Evolutionary conservation across 2,113 vertebrate species (phyloP), one percentile per base, ranked within the genome.

Genomic region (Hyla sarda): DNA sequence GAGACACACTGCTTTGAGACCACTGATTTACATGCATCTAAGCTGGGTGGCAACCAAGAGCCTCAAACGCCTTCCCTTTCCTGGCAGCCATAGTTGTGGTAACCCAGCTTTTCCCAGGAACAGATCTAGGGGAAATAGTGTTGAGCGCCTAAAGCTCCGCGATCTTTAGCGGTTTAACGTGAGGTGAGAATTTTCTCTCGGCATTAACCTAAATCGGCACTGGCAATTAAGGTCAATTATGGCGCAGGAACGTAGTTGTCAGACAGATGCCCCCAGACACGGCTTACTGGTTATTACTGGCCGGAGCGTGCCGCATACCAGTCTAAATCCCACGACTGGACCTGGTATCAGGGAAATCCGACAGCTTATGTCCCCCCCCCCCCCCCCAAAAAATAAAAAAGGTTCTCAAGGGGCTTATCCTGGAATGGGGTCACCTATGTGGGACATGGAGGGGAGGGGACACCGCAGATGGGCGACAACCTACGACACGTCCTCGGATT

Each of bases 201-300:
- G 67, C 47, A 50, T 67, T 75, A 75, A 75, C 71, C 52, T 75
- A 58, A 75, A 69, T 84, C 52, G 14, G 9, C 32, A 10, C 6
- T 2, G 16, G 14, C 32, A 0, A 82, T 69, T 71, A 47, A 17
- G 67, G 82, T 25, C n/a, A 52, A 37, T 83, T 81, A 81, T 48
- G 48, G 28, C 17, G 25, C 62, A 5, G 21, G 72, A 25, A 11
- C 16, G 3, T 25, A 13, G 30, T 9, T 17, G 19, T 8, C 13
- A 9, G 48, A 12, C 30, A 41, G 47, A 67, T 28, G 23, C 32
- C 65, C 56, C 16, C 17, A 16, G 30, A n/a, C 17, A 3, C 32
- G 12, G 80, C 13, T 82, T 67, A 82, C 14, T 28, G n/a, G 23
- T 16, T 16, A 74, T 75, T 75, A 50, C 25, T 28, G 16, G 65